phyloP scores from a whole-genome alignment of 2,888 invertebrate genomes.

The Drosophila fungiperda region DNA sequence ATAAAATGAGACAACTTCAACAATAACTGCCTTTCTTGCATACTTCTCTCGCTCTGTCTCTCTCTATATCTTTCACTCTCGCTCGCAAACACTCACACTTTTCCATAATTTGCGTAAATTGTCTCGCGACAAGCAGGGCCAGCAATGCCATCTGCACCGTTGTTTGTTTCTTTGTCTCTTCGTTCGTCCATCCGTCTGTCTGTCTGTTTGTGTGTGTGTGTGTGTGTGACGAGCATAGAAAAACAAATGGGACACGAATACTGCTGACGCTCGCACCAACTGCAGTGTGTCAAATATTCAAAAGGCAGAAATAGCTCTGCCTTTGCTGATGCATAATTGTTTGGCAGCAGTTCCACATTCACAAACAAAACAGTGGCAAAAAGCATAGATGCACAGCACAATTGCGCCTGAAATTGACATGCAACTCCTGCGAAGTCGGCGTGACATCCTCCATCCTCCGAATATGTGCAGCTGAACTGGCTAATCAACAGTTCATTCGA shows the following conservation, averaged over 20 bases:
- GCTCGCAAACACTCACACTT: not conserved
- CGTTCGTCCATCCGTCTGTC: not conserved
- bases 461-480: too few relatives aligned
- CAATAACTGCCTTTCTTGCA: constrained; percentile 31
- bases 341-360: constrained; percentile 24
- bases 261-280: not conserved
- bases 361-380: constrained; percentile 26
- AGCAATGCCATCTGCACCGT: constrained; percentile 4
- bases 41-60: not conserved
- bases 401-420: constrained; percentile 6
- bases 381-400: constrained; percentile 2
- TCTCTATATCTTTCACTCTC: not conserved
- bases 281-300: constrained; percentile 61
- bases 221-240: constrained; percentile 2
- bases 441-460: not conserved
- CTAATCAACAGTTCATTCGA: too few relatives aligned
- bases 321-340: constrained; percentile 54
- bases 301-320: constrained; percentile 39
- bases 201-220: constrained; percentile 1
- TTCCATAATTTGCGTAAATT: constrained; percentile 35
- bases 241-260: constrained; percentile 21
- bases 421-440: not conserved
- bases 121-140: constrained; percentile 41
- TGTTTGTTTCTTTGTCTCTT: constrained; percentile 6
- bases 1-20: constrained; percentile 48